Evolutionary conservation across 2,888 invertebrate genomes (phyloP).

Genomic region (Drosophila neotestacea): DNA sequence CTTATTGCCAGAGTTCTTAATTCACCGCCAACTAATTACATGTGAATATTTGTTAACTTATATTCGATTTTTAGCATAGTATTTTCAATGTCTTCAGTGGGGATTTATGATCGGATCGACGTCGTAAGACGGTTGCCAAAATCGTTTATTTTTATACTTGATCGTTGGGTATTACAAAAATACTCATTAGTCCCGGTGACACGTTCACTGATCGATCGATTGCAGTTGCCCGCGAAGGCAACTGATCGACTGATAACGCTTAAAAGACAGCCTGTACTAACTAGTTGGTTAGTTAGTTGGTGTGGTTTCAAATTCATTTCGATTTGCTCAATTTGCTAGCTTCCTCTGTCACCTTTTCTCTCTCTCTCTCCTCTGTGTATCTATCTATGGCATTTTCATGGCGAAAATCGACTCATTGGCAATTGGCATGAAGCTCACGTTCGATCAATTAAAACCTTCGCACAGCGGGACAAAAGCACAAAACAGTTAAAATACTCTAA

Average conservation of each 20-base stretch:
- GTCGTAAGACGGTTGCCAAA: constrained; percentile 15
- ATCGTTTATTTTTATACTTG: neutral
- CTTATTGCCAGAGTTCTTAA: constrained; percentile 40
- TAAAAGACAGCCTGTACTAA: constrained; percentile 53
- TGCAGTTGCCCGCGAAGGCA: constrained; percentile 59
- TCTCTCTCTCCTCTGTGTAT: constrained; percentile 1
- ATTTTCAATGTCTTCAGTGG: constrained; percentile 23
- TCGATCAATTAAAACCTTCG: constrained; percentile 78
- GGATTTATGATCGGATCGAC: neutral
- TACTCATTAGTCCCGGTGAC: constrained; percentile 73
- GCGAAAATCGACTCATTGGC: constrained; percentile 54
- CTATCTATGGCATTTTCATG: constrained; percentile 42
- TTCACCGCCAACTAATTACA: constrained; percentile 47
- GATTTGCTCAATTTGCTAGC: constrained; percentile 39
- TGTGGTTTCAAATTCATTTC: constrained; percentile 17
- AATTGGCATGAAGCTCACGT: constrained; percentile 74
- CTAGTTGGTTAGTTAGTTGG: constrained; percentile 40
- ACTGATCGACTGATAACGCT: constrained; percentile 73
- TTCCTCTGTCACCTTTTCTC: neutral
- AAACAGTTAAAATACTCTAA: constrained; percentile 7
- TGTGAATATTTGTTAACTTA: constrained; percentile 39
- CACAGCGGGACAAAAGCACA: constrained; percentile 50
- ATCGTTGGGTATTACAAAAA: constrained; percentile 50
- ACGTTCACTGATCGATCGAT: constrained; percentile 74
- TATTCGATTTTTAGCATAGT: constrained; percentile 7